phyloP scores from a whole-genome alignment of 2,113 vertebrate genomes.

The Pelobates fuscus region DNA sequence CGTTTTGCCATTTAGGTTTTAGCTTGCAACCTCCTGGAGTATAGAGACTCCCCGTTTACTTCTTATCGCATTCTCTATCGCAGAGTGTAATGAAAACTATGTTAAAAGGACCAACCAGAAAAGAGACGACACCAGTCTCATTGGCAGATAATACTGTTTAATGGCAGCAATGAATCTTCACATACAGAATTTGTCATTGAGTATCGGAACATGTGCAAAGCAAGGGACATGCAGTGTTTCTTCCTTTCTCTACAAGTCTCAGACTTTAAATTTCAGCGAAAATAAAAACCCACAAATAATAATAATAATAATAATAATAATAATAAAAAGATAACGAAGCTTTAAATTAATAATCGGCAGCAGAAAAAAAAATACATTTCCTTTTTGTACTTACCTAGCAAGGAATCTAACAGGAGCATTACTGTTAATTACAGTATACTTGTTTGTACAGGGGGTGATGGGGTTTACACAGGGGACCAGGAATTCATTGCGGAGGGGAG shows the following conservation, averaged over 20 bases:
- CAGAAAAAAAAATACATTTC: constrained; percentile 61
- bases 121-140: background rate
- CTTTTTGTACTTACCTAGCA: constrained; percentile 70
- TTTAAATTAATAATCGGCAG: constrained; percentile 74
- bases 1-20: too few species aligned
- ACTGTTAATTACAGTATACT: constrained; percentile 62
- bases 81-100: too few species aligned
- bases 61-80: too few species aligned
- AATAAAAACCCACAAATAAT: constrained; percentile 51
- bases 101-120: too few species aligned
- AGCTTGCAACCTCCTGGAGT: too few species aligned
- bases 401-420: constrained; percentile 61
- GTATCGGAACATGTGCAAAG: constrained; percentile 68
- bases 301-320: background rate
- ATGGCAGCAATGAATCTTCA: constrained; percentile 74
- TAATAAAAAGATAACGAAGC: constrained; percentile 58
- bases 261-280: constrained; percentile 66
- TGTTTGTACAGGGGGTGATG: constrained; percentile 25
- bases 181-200: constrained; percentile 52
- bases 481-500: background rate
- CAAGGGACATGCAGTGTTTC: constrained; percentile 69
- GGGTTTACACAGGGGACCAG: background rate
- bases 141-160: constrained; percentile 88
- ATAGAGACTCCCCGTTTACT: too few species aligned
- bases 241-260: constrained; percentile 65